Conservation (phyloP, 1,140 invertebrate species). For the Oscheius sp. region DNA sequence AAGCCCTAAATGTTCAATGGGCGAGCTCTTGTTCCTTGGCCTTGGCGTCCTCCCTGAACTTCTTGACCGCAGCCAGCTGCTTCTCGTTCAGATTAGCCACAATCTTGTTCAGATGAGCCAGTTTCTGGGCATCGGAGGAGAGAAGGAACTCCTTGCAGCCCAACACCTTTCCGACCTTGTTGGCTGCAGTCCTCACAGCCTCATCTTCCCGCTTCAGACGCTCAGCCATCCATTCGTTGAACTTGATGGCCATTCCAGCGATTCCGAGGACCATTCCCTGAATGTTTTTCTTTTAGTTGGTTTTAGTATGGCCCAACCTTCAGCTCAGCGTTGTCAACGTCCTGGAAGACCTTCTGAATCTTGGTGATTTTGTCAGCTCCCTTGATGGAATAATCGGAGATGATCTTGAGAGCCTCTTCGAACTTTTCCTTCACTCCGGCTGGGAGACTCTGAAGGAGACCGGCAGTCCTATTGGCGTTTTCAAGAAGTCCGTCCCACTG, state of each 20-base stretch:
- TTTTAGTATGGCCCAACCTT: neutral
- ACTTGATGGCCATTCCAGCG: neutral
- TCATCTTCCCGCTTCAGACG: neutral
- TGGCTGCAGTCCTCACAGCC: neutral
- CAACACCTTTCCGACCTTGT: neutral
- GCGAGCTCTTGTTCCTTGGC: neutral
- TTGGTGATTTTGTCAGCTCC: neutral
- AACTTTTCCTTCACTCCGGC: neutral
- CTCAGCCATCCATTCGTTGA: neutral
- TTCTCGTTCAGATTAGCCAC: neutral
- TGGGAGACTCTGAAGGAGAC: neutral
- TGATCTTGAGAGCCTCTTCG: neutral
- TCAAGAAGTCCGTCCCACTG: neutral
- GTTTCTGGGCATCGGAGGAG: neutral
- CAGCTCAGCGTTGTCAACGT: neutral
- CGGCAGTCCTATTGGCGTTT: neutral
- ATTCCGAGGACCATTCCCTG: neutral
- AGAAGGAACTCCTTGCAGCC: neutral
- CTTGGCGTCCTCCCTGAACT: slow-evolving; percentile 6
- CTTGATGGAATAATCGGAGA: neutral
- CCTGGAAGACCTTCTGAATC: neutral
- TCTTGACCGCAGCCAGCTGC: neutral
- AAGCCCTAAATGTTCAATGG: too few species aligned
- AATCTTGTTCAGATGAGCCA: neutral
- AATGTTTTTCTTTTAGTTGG: too few species aligned